phyloP scores from a whole-genome alignment of 2,888 invertebrate genomes.

The Gymnocheta viridis region DNA sequence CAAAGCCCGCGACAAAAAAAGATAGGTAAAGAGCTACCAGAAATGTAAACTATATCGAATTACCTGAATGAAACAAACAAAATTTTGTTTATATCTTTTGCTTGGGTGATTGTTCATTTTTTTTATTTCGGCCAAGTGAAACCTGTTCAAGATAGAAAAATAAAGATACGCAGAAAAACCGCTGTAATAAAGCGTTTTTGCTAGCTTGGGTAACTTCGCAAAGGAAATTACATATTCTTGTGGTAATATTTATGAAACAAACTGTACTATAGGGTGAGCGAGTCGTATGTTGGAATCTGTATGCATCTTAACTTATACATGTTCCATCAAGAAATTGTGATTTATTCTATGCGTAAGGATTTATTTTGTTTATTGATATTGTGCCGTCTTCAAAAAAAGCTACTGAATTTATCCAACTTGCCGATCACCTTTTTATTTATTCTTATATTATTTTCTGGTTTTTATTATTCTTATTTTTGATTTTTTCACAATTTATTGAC shows the following conservation, averaged over 20 bases:
- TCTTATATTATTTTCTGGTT: neutral
- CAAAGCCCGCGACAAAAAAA: too few relatives aligned
- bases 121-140: too few relatives aligned
- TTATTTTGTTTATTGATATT: constrained; percentile 1
- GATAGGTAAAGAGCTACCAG: too few relatives aligned
- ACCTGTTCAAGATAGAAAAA: too few relatives aligned
- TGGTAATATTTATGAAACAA: neutral
- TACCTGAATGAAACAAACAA: too few relatives aligned
- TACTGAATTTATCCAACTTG: neutral
- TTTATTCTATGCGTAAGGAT: constrained; percentile 1
- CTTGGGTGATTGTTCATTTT: too few relatives aligned
- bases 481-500: neutral
- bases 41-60: too few relatives aligned
- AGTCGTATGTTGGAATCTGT: constrained; percentile 7
- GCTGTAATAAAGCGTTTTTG: too few relatives aligned
- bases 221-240: too few relatives aligned
- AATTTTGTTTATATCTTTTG: too few relatives aligned
- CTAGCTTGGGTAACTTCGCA: too few relatives aligned
- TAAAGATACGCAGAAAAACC: too few relatives aligned
- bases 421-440: neutral
- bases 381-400: neutral
- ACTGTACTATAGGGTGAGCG: constrained; percentile 39
- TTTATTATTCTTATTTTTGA: neutral
- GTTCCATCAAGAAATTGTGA: neutral
- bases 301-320: neutral